Conservation (phyloP, 1,140 invertebrate genomes). For the Dendrolimus punctatus region DNA sequence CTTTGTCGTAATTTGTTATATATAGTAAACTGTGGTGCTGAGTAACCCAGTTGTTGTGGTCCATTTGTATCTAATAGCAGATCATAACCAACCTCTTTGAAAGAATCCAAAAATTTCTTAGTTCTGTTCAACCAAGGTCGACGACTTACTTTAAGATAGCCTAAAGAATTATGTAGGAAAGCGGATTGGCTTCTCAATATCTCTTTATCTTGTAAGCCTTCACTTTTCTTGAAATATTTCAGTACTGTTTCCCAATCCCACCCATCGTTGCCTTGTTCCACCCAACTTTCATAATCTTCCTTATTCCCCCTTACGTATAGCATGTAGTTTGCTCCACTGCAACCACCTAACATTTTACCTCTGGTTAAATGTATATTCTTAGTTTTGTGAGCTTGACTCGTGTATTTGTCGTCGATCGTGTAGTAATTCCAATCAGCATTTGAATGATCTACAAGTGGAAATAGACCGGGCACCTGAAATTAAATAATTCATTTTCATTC, state of each 20-base stretch:
- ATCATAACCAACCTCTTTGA: slow-evolving; percentile 24
- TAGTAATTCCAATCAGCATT: slow-evolving; percentile 78
- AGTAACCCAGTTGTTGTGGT: slow-evolving; percentile 22
- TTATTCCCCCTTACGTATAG: slow-evolving; percentile 87
- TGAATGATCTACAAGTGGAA: slow-evolving; percentile 5
- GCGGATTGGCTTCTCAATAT: slow-evolving; percentile 65
- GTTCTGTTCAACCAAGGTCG: neutral
- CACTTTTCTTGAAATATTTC: slow-evolving; percentile 88
- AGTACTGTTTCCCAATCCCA: slow-evolving; percentile 89
- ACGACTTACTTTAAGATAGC: slow-evolving; percentile 3
- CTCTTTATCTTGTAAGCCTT: slow-evolving; percentile 85
- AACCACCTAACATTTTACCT: slow-evolving; percentile 88
- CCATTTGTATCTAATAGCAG: slow-evolving; percentile 25
- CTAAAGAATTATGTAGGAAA: slow-evolving; percentile 7
- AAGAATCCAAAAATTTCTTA: slow-evolving; percentile 27
- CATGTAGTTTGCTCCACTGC: slow-evolving; percentile 93
- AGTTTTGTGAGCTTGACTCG: slow-evolving; percentile 74
- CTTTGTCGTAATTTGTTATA: slow-evolving; percentile 73
- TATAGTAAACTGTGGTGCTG: slow-evolving; percentile 65
- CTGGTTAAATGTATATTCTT: slow-evolving; percentile 70
- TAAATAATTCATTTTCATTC: neutral
- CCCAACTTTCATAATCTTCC: slow-evolving; percentile 91
- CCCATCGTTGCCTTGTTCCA: slow-evolving; percentile 81
- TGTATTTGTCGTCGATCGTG: slow-evolving; percentile 76
- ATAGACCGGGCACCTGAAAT: slow-evolving; percentile 18